Evolutionary conservation across 2,797 vertebrate species (phyloP).

Genomic region (Coluber constrictor): DNA sequence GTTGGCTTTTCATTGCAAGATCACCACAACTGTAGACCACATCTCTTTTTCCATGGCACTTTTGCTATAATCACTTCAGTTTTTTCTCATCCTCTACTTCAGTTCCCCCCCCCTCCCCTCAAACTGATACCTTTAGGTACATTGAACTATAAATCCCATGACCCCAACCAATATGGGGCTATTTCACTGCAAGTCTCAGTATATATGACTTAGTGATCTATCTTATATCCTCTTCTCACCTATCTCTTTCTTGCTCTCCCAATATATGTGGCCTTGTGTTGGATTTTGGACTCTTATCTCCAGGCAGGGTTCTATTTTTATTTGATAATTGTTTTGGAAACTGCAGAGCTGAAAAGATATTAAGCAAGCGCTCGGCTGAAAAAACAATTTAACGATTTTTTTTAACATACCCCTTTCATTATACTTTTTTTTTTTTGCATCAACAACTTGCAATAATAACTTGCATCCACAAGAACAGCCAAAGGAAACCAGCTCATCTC

Average conservation of each 20-base stretch:
- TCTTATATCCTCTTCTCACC: background rate
- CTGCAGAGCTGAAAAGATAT: background rate
- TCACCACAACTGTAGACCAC: constrained; percentile 16
- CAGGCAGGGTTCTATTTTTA: background rate
- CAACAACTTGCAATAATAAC: background rate
- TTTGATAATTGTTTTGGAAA: background rate
- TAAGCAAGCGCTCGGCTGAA: background rate
- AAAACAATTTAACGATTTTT: background rate
- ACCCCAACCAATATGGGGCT: background rate
- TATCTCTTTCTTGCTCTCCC: background rate
- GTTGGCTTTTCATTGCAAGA: constrained; percentile 27
- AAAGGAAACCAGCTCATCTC: background rate
- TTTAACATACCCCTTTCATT: background rate
- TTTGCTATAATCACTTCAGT: background rate
- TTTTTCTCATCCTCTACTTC: background rate
- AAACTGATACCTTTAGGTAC: background rate
- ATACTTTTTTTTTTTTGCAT: background rate
- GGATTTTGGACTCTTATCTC: background rate
- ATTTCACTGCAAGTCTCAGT: background rate
- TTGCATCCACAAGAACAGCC: background rate
- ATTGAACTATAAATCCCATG: background rate
- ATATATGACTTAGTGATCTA: background rate
- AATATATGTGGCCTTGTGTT: background rate
- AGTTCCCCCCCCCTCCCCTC: rapidly evolving
- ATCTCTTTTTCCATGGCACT: background rate